These are phyloP conservation scores for Chaetodon auriga DNA, from an alignment of 2,113 vertebrate genomes.

Conservation along the genomic window DNA sequence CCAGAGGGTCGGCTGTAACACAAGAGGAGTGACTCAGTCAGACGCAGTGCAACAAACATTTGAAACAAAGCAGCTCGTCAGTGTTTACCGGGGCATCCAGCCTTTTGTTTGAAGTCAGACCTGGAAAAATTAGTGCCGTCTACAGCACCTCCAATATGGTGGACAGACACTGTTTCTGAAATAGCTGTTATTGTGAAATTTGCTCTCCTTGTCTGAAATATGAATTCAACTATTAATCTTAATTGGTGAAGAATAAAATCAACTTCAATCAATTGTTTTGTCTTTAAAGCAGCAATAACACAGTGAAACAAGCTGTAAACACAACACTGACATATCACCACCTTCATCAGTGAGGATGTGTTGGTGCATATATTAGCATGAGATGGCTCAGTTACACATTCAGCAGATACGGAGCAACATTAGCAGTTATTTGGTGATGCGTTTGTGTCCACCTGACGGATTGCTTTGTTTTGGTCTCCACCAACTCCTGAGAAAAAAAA, in stretches of 20 bases:
- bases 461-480: background rate
- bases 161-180: background rate
- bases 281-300: background rate
- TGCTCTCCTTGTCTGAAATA: background rate
- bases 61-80: background rate
- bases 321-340: too few species aligned
- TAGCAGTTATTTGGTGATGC: background rate
- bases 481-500: background rate
- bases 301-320: background rate
- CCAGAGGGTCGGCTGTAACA: constrained; percentile 85
- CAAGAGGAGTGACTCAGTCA: constrained; percentile 15
- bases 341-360: too few species aligned
- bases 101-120: background rate
- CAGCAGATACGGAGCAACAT: background rate
- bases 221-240: background rate
- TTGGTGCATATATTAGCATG: background rate
- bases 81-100: background rate
- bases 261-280: background rate
- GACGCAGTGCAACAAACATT: background rate
- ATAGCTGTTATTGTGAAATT: background rate
- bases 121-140: background rate
- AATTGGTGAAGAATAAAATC: background rate
- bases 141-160: background rate
- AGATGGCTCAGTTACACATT: background rate
- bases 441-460: background rate